Evolutionary conservation across 2,888 invertebrate genomes (phyloP).

Genomic region (Neoitamus cyanurus): DNA sequence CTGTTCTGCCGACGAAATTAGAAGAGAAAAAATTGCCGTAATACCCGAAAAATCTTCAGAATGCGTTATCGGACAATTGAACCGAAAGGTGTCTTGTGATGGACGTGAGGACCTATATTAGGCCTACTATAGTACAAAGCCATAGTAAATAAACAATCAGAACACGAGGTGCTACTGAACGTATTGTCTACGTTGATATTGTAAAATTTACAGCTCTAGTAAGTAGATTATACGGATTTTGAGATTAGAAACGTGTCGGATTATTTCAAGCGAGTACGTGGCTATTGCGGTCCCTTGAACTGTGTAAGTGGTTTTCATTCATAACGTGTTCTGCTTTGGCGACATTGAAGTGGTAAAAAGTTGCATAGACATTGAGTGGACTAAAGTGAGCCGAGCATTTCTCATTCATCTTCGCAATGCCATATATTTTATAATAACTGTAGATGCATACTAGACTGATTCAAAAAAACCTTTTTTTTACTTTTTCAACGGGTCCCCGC

Average conservation of each 20-base stretch:
- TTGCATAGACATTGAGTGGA: background rate
- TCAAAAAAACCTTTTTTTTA: no score
- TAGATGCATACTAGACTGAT: no score
- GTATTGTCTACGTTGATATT: constrained; percentile 8
- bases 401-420: no score
- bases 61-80: constrained; percentile 64
- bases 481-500: no score
- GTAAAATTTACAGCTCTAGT: background rate
- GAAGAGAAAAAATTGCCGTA: background rate
- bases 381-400: no score
- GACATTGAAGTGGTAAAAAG: background rate
- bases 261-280: background rate
- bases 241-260: constrained; percentile 3
- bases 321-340: background rate
- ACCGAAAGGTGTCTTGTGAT: constrained; percentile 48
- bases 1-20: background rate
- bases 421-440: no score
- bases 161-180: background rate
- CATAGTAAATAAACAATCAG: constrained; percentile 20
- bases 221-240: constrained; percentile 28
- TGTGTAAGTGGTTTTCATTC: constrained; percentile 35
- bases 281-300: background rate
- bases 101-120: constrained; percentile 24
- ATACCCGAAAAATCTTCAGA: constrained; percentile 59
- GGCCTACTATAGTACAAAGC: background rate